A percentile compares a stretch with the other conserved stretches of the same genome.
These are phyloP conservation scores for Eudasyphora cyanicolor DNA, from an alignment of 2,888 invertebrate species.

Conservation along the genomic window DNA sequence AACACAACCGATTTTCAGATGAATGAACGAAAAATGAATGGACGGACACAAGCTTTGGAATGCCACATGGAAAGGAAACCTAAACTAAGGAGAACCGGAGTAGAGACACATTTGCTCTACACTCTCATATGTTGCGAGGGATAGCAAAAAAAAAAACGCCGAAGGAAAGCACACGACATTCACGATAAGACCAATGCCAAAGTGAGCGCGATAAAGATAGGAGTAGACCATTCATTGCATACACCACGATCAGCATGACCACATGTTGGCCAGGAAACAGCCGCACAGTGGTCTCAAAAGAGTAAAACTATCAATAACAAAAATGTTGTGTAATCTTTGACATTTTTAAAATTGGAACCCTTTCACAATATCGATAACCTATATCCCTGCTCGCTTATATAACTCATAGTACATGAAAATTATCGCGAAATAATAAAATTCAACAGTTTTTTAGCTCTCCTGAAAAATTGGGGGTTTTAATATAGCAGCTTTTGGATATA, in stretches of 20 bases:
- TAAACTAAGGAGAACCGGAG: not conserved
- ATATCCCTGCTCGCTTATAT: too few relatives aligned
- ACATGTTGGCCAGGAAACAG: not conserved
- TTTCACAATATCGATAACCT: too few relatives aligned
- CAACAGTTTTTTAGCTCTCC: too few relatives aligned
- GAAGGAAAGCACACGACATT: slow-evolving; percentile 48
- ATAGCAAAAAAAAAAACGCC: not conserved
- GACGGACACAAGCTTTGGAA: slow-evolving; percentile 6
- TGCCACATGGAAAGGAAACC: not conserved
- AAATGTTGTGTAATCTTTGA: too few relatives aligned
- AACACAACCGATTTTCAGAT: slow-evolving; percentile 38
- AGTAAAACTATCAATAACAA: too few relatives aligned
- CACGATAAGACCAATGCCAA: slow-evolving; percentile 18
- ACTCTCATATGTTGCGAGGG: not conserved
- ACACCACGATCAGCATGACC: slow-evolving; percentile 6
- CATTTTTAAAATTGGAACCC: too few relatives aligned
- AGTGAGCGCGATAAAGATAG: not conserved
- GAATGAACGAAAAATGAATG: slow-evolving; percentile 6
- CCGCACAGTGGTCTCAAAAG: not conserved
- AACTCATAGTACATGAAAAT: too few relatives aligned
- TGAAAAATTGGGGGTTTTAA: too few relatives aligned
- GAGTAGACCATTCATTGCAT: slow-evolving; percentile 8
- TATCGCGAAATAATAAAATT: too few relatives aligned
- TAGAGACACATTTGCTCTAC: not conserved
- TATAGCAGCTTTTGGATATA: too few relatives aligned